These are phyloP conservation scores for Aphis craccivora DNA, from an alignment of 1,140 invertebrate genomes.

Conservation along the genomic window DNA sequence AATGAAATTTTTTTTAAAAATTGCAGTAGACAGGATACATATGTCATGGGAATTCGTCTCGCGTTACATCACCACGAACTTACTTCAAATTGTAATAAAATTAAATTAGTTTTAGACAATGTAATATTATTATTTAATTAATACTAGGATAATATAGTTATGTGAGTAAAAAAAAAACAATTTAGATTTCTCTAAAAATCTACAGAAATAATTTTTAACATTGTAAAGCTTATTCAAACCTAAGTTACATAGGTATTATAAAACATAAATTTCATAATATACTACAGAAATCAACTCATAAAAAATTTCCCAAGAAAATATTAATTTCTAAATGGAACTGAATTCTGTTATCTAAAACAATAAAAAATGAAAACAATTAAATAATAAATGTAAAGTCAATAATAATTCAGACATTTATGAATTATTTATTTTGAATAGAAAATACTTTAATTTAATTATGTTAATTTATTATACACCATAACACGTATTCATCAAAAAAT, in stretches of 20 bases:
- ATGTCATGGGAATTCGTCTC: background rate
- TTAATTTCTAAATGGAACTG: background rate
- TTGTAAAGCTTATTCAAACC: background rate
- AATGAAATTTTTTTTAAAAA: background rate
- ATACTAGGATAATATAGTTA: background rate
- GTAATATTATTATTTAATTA: background rate
- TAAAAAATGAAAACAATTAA: background rate
- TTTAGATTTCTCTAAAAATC: background rate
- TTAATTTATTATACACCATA: background rate
- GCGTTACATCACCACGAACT: background rate
- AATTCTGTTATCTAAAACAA: background rate
- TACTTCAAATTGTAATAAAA: background rate
- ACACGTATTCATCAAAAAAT: background rate
- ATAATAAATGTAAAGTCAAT: background rate
- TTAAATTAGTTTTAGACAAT: background rate
- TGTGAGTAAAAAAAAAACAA: background rate
- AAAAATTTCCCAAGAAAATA: background rate
- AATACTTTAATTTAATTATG: too few relatives aligned
- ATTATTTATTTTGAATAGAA: background rate
- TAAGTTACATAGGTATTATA: background rate
- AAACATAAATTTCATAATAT: background rate
- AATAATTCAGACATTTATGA: background rate
- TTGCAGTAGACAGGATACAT: background rate
- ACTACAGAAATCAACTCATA: background rate
- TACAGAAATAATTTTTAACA: background rate